A percentile compares a stretch with the other conserved stretches of the same genome.
Evolutionary conservation across 2,888 invertebrate species (phyloP).

Genomic region (Caenorhabditis sp.): DNA sequence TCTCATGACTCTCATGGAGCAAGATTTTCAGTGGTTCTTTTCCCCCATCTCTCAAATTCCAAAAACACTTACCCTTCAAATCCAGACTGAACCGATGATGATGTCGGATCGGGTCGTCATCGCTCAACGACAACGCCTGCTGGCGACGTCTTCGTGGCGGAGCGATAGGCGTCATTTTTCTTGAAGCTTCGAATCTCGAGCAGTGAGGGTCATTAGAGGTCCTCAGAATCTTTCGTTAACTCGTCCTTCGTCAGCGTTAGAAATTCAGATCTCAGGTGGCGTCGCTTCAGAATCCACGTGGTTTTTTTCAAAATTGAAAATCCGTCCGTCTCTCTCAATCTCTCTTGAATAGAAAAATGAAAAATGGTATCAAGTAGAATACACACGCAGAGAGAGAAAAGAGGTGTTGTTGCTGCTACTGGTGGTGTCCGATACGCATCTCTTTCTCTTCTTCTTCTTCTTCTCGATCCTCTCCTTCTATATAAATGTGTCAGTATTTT

Average conservation of each 20-base stretch:
- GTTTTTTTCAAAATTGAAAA: not conserved
- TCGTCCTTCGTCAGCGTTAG: no score
- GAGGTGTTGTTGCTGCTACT: conserved; percentile 19
- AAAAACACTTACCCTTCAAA: conserved; percentile 47
- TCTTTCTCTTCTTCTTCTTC: conserved; percentile 14
- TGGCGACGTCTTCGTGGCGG: conserved; percentile 57
- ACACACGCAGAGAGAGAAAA: not conserved
- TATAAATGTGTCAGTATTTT: conserved; percentile 21
- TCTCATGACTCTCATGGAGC: no score
- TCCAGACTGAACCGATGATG: conserved; percentile 45
- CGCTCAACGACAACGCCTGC: conserved; percentile 44
- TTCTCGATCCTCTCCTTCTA: conserved; percentile 14
- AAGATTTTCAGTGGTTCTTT: no score
- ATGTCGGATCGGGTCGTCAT: not conserved
- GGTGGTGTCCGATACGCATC: conserved; percentile 61
- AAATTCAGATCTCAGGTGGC: no score
- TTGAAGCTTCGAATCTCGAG: not conserved
- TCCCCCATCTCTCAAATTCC: not conserved
- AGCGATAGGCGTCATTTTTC: conserved; percentile 63
- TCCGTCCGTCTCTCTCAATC: not conserved
- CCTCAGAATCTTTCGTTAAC: not conserved
- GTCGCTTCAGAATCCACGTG: not conserved
- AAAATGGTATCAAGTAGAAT: no score
- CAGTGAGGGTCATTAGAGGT: not conserved
- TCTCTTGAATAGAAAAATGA: not conserved